A percentile compares a stretch with the other conserved stretches of the same genome.
Conservation (phyloP, 2,797 vertebrate genomes). For the Pantherophis alleghaniensis region DNA sequence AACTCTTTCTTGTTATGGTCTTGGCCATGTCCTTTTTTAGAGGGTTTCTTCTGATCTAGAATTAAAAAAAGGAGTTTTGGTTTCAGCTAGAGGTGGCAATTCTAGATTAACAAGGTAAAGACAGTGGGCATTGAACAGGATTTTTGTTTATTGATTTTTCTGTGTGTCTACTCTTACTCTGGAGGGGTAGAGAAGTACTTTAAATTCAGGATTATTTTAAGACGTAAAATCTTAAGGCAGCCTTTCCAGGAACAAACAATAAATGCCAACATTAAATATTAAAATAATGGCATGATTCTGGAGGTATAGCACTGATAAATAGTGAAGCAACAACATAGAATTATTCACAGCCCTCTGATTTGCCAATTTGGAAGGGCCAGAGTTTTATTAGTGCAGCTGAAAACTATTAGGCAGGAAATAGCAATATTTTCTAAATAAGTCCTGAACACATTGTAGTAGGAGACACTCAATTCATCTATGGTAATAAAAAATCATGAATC, state of each 20-base stretch:
- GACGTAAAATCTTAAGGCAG: neutral
- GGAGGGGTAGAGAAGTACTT: neutral
- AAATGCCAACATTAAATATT: neutral
- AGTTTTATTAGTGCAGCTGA: neutral
- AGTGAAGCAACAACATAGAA: neutral
- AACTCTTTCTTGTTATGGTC: neutral
- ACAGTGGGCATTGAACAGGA: neutral
- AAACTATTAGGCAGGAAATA: neutral
- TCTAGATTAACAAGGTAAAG: neutral
- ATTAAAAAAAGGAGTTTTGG: neutral
- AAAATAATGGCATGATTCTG: neutral
- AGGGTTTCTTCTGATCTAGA: neutral
- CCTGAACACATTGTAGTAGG: neutral
- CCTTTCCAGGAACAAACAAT: neutral
- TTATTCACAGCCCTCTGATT: neutral
- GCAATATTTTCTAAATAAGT: neutral
- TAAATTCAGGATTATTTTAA: neutral
- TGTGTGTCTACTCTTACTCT: neutral
- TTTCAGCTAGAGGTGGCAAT: neutral
- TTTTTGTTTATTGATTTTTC: neutral
- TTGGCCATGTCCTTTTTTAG: neutral
- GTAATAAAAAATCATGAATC: neutral
- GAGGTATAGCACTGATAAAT: neutral
- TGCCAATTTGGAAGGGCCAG: neutral
- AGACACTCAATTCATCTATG: neutral